Conservation (phyloP, 2,797 vertebrate genomes). For the Chloroceryle amazona region DNA sequence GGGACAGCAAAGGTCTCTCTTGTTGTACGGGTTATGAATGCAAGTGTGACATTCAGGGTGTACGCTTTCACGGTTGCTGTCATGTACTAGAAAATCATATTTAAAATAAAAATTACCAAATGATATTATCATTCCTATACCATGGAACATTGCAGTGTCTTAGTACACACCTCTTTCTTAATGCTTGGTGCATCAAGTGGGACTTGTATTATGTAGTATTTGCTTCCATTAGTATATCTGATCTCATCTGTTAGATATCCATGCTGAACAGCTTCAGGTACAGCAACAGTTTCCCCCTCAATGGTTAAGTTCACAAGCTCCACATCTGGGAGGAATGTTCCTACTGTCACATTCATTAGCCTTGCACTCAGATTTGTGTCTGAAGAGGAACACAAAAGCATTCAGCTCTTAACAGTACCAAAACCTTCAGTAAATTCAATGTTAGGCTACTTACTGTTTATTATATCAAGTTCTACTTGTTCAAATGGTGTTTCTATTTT, state of each 20-base stretch:
- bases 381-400: background rate
- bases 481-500: slow-evolving; percentile 67
- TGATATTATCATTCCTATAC: background rate
- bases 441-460: slow-evolving; percentile 53
- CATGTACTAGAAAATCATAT: slow-evolving; percentile 39
- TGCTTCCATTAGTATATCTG: slow-evolving; percentile 51
- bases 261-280: slow-evolving; percentile 1
- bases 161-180: slow-evolving; percentile 56
- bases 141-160: background rate
- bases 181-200: slow-evolving; percentile 40
- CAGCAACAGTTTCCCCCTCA: background rate
- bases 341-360: slow-evolving; percentile 64
- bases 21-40: slow-evolving; percentile 46
- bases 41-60: slow-evolving; percentile 62
- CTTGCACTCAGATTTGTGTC: background rate
- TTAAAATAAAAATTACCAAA: background rate
- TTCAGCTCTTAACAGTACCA: background rate
- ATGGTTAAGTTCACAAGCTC: slow-evolving; percentile 59
- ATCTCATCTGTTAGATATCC: background rate
- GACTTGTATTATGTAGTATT: slow-evolving; percentile 35
- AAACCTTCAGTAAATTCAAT: background rate
- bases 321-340: slow-evolving; percentile 69
- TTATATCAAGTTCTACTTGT: background rate
- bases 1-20: slow-evolving; percentile 47
- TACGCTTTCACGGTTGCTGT: slow-evolving; percentile 18